phyloP scores from a whole-genome alignment of 2,797 vertebrate species.

The Clarias pachynema region DNA sequence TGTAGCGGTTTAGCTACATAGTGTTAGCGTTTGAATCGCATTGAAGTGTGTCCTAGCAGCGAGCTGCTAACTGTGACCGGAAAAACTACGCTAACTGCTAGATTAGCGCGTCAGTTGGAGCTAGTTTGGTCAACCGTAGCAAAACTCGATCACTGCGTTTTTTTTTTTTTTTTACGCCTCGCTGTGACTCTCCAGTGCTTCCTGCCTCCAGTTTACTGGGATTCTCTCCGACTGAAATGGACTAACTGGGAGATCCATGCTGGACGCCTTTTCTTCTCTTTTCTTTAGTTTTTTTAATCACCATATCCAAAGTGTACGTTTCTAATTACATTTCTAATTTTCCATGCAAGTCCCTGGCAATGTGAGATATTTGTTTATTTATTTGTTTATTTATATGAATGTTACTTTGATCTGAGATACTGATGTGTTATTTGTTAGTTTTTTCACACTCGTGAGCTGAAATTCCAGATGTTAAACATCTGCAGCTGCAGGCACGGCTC shows the following conservation, averaged over 20 bases:
- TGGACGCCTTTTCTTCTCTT: background rate
- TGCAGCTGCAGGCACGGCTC: background rate
- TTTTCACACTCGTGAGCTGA: background rate
- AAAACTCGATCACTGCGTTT: background rate
- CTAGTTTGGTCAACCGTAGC: constrained; percentile 9
- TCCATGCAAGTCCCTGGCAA: constrained; percentile 11
- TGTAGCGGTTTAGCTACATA: background rate
- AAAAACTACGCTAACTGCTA: background rate
- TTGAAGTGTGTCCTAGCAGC: background rate
- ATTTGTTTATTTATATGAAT: background rate
- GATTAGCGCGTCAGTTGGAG: background rate
- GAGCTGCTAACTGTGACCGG: background rate
- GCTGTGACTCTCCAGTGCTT: constrained; percentile 53
- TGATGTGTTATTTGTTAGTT: background rate
- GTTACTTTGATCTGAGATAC: background rate
- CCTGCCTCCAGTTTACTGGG: constrained; percentile 26
- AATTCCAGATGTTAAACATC: background rate
- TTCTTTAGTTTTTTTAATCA: background rate
- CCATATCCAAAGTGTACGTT: background rate
- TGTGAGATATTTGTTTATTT: background rate
- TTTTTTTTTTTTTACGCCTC: constrained; percentile 1
- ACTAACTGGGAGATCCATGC: background rate
- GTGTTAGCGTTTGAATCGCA: background rate
- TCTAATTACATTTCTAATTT: background rate
- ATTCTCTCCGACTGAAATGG: background rate